These are phyloP conservation scores for Hemibagrus wyckioides DNA, from an alignment of 2,113 vertebrate species.

Conservation along the genomic window DNA sequence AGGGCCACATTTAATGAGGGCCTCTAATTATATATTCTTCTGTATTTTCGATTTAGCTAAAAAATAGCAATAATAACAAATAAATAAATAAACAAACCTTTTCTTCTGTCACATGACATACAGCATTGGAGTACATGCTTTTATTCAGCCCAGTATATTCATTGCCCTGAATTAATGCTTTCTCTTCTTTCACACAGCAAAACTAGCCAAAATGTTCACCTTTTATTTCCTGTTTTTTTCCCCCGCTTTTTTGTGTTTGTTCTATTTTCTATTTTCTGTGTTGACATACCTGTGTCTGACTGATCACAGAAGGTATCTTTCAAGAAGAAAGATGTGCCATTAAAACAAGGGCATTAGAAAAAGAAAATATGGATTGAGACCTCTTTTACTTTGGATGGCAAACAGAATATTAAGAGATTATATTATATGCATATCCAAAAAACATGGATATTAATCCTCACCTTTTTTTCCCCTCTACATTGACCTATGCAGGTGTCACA, in stretches of 20 bases:
- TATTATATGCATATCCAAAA: slow-evolving; percentile 11
- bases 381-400: background rate
- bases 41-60: slow-evolving; percentile 33
- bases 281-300: slow-evolving; percentile 58
- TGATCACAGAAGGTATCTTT: slow-evolving; percentile 60
- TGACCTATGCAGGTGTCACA: background rate
- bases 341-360: background rate
- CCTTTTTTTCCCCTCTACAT: background rate
- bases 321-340: background rate
- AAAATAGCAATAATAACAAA: background rate
- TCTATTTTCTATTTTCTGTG: slow-evolving; percentile 54
- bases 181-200: slow-evolving; percentile 50
- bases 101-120: background rate
- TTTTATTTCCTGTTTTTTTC: background rate
- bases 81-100: background rate
- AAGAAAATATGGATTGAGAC: background rate
- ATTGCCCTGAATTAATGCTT: slow-evolving; percentile 32
- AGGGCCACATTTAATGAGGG: slow-evolving; percentile 7
- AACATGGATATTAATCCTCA: background rate
- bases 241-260: background rate
- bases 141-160: slow-evolving; percentile 36
- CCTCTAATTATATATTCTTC: slow-evolving; percentile 27
- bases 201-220: slow-evolving; percentile 34
- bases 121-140: slow-evolving; percentile 30
- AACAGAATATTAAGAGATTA: background rate